Conservation (phyloP, 2,113 vertebrate genomes). For the Trochalopteron elliotii region DNA sequence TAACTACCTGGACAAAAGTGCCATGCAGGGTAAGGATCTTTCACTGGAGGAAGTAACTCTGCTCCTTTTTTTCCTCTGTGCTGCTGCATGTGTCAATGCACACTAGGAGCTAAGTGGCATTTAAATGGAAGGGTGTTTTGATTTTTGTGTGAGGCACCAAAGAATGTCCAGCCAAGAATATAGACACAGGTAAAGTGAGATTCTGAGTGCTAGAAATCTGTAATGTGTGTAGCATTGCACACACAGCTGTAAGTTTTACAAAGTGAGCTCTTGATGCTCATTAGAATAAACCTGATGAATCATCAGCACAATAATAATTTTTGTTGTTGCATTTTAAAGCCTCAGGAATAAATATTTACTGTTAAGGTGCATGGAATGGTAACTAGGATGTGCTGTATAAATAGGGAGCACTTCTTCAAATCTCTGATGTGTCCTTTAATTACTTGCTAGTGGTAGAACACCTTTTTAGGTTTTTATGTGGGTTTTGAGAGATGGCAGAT, state of each 20-base stretch:
- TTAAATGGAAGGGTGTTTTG: not conserved
- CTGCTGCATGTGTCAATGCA: not conserved
- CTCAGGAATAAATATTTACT: not conserved
- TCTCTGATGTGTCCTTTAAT: not conserved
- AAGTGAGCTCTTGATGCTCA: not conserved
- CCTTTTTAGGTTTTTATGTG: not conserved
- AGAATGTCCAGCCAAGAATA: not conserved
- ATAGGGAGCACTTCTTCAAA: not conserved
- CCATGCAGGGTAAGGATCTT: constrained; percentile 84
- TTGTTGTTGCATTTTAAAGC: not conserved
- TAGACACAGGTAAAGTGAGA: not conserved
- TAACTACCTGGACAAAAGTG: constrained; percentile 96
- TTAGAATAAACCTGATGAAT: not conserved
- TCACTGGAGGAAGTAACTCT: not conserved
- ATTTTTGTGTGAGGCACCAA: not conserved
- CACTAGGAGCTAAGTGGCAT: not conserved
- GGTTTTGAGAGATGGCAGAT: not conserved
- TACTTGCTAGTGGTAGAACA: not conserved
- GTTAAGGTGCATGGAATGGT: not conserved
- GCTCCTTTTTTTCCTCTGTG: not conserved
- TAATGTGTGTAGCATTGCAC: not conserved
- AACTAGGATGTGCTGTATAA: not conserved
- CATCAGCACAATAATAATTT: not conserved
- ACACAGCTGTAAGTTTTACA: not conserved
- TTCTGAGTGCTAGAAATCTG: not conserved